Evolutionary conservation across 2,888 invertebrate species (phyloP), one percentile per base, ranked within the genome.

Genomic region (Caenorhabditis sp.): DNA sequence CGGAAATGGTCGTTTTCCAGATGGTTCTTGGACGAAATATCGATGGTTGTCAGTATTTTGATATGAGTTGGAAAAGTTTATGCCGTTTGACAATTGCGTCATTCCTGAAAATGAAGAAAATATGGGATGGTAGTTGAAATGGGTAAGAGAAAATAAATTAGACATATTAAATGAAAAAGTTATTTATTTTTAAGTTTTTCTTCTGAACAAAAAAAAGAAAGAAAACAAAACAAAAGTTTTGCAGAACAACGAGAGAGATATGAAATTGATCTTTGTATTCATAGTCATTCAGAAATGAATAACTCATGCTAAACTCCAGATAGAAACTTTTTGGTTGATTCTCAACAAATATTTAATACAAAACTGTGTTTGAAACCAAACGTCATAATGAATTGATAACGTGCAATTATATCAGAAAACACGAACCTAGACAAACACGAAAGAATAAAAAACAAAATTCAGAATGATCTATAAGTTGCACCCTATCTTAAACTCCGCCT

Each of bases 1-100:
- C 0, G 68, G 73, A 50, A 69, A 67, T n/a, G 73, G 69, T 14
- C 73, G 73, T 57, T 73, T 73, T 53, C 68, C 73, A 27, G 54
- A 52, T 0, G 73, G 73, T 36, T 73, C 73, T 53, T 59, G 49
- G 5, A 73, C 73, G 57, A 63, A 63, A 63, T 73, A 73, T 23
- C 64, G 36, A 1, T 36, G 21, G 43, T 59, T 53, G n/a, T 38
- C 57, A 27, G 50, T 20, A 21, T 63, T 59, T 49, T 68, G 68
- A 27, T 59, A 60, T 10, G 50, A 7, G 20, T 60, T 23, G 23
- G 59, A 10, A 7, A 10, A 60, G 23, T 36, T 63, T 49, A 59
- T 59, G 53, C 54, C 62, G 49, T 66, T 70, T 49, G 27, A 12
- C 4, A 67, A 63, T 71, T 71, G 71, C 20, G 71, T 67, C 71